Evolutionary conservation across 2,888 invertebrate species (phyloP), one percentile per base, ranked within the genome.

Genomic region (Tipula helvola): DNA sequence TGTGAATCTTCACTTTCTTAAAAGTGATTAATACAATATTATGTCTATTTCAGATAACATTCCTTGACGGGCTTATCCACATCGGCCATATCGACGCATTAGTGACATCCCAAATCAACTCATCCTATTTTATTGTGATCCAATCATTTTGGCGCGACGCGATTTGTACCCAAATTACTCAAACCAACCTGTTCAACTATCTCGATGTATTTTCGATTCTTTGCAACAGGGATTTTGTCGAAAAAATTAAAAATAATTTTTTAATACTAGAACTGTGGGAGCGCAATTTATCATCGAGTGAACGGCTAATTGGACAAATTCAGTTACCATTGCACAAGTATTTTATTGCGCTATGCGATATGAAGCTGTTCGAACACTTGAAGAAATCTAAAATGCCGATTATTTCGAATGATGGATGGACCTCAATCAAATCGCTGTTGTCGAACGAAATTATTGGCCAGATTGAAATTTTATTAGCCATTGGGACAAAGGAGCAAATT

Each of bases 401-500:
- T 10, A 93, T 94, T 88, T 93, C 93, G 85, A 92, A 93, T 12
- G 94, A 94, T 89, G 93, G 92, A 88, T 94, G 94, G 93, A 92
- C 93, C 84, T 91, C 93, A 8, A 92, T 94, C 86, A 88, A 90
- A 2, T 91, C 92, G 88, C 91, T 92, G 41, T 89, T 91, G 36
- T 91, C 91, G 12, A 91, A 92, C 47, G 89, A 91, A 84, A 89
- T 91, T 18, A 89, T 92, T 87, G 94, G 94, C 0, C 93, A 94
- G 89, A 90, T 93, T 4, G 92, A 93, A 88, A 92, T 93, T 83
- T 88, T 94, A 10, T 90, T 94, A 44, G 94, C 94, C 52, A 91
- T 94, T 85, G 94, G 94, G 12, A 93, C 93, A 3, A 92, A 93
- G 84, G 91, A 92, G 85, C 94, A 94, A 90, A 93, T 94, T 42